These are phyloP conservation scores for Tiliqua scincoides DNA, from an alignment of 2,113 vertebrate species.

Conservation along the genomic window DNA sequence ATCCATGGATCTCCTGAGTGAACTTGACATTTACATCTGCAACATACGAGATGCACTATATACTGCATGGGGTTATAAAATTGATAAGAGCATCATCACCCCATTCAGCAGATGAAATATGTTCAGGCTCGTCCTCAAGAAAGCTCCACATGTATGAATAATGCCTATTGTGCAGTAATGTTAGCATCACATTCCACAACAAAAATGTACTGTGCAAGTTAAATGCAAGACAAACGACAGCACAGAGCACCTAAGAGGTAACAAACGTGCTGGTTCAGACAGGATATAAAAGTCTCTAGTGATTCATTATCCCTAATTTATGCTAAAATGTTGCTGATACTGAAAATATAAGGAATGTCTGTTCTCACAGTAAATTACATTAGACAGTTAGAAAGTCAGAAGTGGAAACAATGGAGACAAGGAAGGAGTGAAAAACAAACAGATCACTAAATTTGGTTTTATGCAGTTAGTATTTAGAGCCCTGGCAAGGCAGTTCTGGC, in stretches of 20 bases:
- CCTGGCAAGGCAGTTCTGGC: conserved; percentile 50
- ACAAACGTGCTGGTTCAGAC: conserved; percentile 32
- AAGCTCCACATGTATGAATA: background rate
- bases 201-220: conserved; percentile 60
- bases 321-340: conserved; percentile 47
- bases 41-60: conserved; percentile 60
- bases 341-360: conserved; percentile 42
- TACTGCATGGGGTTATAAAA: conserved; percentile 48
- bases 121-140: conserved; percentile 58
- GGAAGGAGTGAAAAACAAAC: conserved; percentile 50
- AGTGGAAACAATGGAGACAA: conserved; percentile 28
- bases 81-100: conserved; percentile 54
- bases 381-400: conserved; percentile 57
- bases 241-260: conserved; percentile 43
- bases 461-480: conserved; percentile 63
- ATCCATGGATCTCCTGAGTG: conserved; percentile 58
- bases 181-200: conserved; percentile 33
- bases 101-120: conserved; percentile 64
- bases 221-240: conserved; percentile 48
- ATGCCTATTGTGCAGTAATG: conserved; percentile 45
- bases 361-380: conserved; percentile 56
- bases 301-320: conserved; percentile 67
- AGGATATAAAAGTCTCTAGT: conserved; percentile 51
- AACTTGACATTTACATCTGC: conserved; percentile 58
- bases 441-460: conserved; percentile 65